Evolutionary conservation across 2,113 vertebrate species (phyloP).

Genomic region (Dasypus novemcinctus): DNA sequence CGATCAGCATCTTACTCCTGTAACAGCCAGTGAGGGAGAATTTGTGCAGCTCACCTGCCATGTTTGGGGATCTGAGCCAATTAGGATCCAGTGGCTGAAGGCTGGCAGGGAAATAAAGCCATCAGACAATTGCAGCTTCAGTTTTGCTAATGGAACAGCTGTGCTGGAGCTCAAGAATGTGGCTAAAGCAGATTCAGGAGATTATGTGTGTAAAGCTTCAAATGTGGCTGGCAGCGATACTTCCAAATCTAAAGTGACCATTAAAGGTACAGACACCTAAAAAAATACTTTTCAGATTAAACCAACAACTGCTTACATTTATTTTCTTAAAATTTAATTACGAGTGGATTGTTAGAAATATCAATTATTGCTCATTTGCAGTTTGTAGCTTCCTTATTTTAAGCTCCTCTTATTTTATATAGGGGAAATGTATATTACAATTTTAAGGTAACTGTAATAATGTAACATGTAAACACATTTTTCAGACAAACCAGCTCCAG

Average conservation of each 20-base stretch:
- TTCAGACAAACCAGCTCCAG: conserved; percentile 88
- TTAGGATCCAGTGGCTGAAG: conserved; percentile 95
- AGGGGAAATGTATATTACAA: neutral
- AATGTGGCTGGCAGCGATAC: conserved; percentile 93
- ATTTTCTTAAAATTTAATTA: neutral
- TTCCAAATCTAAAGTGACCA: conserved; percentile 92
- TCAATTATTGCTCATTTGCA: neutral
- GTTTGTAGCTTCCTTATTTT: neutral
- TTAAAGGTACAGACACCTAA: conserved; percentile 89
- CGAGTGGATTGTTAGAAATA: neutral
- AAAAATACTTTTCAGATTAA: neutral
- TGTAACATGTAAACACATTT: conserved; percentile 58
- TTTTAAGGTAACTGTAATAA: conserved; percentile 8
- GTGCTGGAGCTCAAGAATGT: conserved; percentile 88
- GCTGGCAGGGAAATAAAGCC: conserved; percentile 91
- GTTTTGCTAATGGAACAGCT: conserved; percentile 90
- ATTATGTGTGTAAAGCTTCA: conserved; percentile 96
- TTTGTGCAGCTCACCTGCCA: conserved; percentile 91
- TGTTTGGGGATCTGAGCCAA: conserved; percentile 90
- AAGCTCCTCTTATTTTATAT: neutral
- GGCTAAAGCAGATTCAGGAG: conserved; percentile 89
- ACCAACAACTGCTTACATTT: neutral
- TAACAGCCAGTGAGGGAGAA: conserved; percentile 88
- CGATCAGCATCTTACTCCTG: conserved; percentile 90
- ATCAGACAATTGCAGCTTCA: conserved; percentile 89